Evolutionary conservation across 2,888 invertebrate genomes (phyloP), one percentile per base, ranked within the genome.

Genomic region (Sisyra terminalis): DNA sequence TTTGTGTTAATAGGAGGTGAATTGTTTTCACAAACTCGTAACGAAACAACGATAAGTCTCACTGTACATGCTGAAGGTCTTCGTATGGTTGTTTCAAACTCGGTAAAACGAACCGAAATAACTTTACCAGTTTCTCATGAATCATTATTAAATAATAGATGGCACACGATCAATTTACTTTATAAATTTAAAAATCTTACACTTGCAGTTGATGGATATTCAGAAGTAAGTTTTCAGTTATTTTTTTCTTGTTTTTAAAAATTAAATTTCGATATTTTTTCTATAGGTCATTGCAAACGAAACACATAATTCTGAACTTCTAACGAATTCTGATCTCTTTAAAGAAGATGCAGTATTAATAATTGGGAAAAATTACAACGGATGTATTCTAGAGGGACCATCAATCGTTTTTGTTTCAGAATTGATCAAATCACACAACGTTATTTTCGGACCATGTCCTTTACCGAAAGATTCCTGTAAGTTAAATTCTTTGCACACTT

Each of bases 331-430:
- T 49, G 78, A 78, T 53, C 66, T 79, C 50, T 75, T 79, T 58
- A 75, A 77, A 50, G 75, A 73, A 51, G 78, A 78, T 48, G 78
- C 80, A 16, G 75, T 79, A 47, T 65, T 87, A 51, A 74, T 82
- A 49, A 75, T 89, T 47, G 88, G 88, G 39, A 79, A 79, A 57
- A 74, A 78, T 51, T 87, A 84, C 66, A 75, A 75, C 54, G 89
- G 88, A 48, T 89, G 89, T 60, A 70, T 89, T 46, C 71, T 79
- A 52, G 84, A 88, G 66, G 88, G 88, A 1, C 88, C 88, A n/a
- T 82, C 84, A 48, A 70, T 89, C 32, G 75, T 82, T 54, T 86
- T 88, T 61, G 75, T 78, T 57, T 61, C 70, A 13, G 68, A 70
- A 48, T 63, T 71, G 44, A 70, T 78, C 49, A 69, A 74, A 52